phyloP scores from a whole-genome alignment of 1,140 invertebrate genomes.

The Drosophila miranda region DNA sequence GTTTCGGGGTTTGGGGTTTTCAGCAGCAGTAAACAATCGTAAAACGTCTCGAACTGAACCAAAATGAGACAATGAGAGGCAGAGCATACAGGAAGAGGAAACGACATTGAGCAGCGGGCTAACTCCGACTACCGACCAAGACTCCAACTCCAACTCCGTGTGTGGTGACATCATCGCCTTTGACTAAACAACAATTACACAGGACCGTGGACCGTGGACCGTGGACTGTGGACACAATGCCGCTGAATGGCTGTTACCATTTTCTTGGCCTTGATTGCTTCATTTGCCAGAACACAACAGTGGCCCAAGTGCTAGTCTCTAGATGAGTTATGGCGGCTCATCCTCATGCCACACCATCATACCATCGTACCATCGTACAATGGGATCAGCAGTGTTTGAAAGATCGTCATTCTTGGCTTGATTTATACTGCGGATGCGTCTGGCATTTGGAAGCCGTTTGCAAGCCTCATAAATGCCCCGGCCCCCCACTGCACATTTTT shows the following conservation, averaged over 20 bases:
- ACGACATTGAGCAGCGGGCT: constrained; percentile 55
- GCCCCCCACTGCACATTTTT: constrained; percentile 7
- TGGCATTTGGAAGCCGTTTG: constrained; percentile 48
- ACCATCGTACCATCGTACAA: constrained; percentile 25
- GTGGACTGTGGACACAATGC: constrained; percentile 2
- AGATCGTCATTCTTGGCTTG: constrained; percentile 43
- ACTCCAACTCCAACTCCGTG: constrained; percentile 30
- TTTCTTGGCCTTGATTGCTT: constrained; percentile 65
- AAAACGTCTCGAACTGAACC: constrained; percentile 53
- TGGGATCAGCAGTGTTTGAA: constrained; percentile 41
- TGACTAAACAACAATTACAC: constrained; percentile 57
- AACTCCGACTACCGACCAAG: constrained; percentile 5
- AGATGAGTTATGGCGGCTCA: constrained; percentile 50
- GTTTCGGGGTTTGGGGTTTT: constrained; percentile 5
- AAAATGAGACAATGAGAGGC: constrained; percentile 45
- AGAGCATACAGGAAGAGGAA: constrained; percentile 67
- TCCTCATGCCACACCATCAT: no score
- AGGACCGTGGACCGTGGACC: background rate
- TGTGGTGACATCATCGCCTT: constrained; percentile 70
- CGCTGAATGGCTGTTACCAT: constrained; percentile 40
- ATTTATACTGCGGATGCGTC: constrained; percentile 77
- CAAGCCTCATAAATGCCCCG: constrained; percentile 33
- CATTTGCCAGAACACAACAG: constrained; percentile 41
- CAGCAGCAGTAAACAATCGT: constrained; percentile 60
- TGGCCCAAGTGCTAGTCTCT: constrained; percentile 30